These are phyloP conservation scores for Cervus canadensis DNA, from an alignment of 2,113 vertebrate genomes.

Conservation along the genomic window DNA sequence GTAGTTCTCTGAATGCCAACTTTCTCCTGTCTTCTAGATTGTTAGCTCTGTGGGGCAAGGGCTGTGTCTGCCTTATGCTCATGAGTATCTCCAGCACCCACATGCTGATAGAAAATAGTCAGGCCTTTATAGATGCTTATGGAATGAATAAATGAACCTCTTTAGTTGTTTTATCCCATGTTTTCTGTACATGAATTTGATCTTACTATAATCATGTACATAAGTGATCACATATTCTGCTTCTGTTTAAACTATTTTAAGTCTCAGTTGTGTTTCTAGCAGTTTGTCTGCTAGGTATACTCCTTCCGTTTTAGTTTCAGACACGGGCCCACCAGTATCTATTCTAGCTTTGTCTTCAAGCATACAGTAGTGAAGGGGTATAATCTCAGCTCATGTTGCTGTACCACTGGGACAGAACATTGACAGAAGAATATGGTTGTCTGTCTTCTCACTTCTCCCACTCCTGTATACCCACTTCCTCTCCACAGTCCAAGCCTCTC, in stretches of 20 bases:
- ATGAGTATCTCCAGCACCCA: not conserved
- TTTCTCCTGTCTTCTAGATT: not conserved
- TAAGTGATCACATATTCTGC: not conserved
- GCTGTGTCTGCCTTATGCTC: not conserved
- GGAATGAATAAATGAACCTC: not conserved
- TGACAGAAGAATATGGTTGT: not conserved
- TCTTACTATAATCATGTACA: not conserved
- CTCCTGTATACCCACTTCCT: not conserved
- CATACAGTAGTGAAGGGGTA: not conserved
- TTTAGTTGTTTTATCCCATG: not conserved
- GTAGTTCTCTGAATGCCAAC: not conserved
- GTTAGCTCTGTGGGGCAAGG: not conserved
- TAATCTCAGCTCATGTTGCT: not conserved
- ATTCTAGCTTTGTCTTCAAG: not conserved
- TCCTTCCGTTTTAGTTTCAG: not conserved
- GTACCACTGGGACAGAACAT: not conserved
- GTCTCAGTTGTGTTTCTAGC: not conserved
- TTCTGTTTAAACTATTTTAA: not conserved
- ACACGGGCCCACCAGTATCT: not conserved
- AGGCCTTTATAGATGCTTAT: not conserved
- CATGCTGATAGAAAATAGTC: not conserved
- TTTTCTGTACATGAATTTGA: not conserved
- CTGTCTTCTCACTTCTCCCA: not conserved
- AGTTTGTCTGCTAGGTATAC: not conserved
- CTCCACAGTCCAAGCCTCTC: not conserved